Base-by-base conservation (phyloP, 2,888 invertebrate genomes). In the Andrena praecox region DNA sequence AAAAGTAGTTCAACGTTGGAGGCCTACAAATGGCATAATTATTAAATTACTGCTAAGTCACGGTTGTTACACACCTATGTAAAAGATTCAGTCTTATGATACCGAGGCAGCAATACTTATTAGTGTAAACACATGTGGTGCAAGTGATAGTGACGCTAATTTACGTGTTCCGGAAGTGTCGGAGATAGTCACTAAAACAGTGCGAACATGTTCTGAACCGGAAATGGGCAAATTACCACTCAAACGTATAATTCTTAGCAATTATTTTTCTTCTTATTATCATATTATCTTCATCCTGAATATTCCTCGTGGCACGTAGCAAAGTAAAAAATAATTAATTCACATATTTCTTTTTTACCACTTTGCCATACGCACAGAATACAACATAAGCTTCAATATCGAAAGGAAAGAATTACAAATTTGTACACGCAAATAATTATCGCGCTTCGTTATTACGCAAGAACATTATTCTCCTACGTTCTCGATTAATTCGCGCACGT, bases 101-200 rank as follows among this genome's bases (percentile, higher is more conserved):
- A 76, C 64, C 50, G 68, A 69, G 59, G 33, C 56, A 63, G 64
- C 60, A 62, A 50, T 68, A 77, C 29, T 27, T 73, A 50, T 48
- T 77, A 79, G 60, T 82, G 64, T 59, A 50, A 72, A 71, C 67
- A 76, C 71, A 63, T 71, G 48, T 63, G 72, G 79, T 85, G 85
- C 84, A 84, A 64, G 77, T 85, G 79, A 79, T 33, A 74, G 84
- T 85, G 77, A 85, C 74, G 69, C 75, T 64, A 84, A 79, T 82
- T 85, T 67, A 77, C 71, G 77, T 83, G 81, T 77, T 69, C 60
- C 78, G 72, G 64, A 67, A 48, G 84, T 83, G 85, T 77, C 80
- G 82, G 74, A 84, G 77, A 54, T 72, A 80, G 50, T 78, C 78
- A 71, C 80, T 83, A 73, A 42, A 85, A 83, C 56, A 56, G 80